Base-by-base conservation (phyloP, 2,797 vertebrate genomes). In the Mus caroli region DNA sequence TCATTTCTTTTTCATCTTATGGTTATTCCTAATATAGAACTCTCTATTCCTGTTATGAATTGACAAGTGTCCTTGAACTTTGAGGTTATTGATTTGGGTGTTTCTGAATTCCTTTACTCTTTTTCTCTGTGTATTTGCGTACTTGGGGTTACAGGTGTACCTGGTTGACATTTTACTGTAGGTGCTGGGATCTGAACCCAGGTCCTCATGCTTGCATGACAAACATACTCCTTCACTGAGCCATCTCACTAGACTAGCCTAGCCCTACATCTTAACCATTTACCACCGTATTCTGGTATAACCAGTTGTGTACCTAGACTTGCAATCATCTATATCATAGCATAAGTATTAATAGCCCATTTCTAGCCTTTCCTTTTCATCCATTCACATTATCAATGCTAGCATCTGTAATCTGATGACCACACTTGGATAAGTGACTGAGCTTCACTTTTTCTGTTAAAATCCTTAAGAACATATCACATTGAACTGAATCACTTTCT, bases 1-100 rank as follows among this genome's bases (percentile, higher is more conserved):
- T 76, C 52, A 80, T 90, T 95, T 76, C 19, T 64, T 87, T 69
- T 58, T 92, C 60, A 5, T 71, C 88, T 94, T 88, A 69, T 62
- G 40, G 78, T 84, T 64, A 3, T 40, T 95, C 11, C 40, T 94
- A 90, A 80, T 17, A 31, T 6, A 80, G 14, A 88, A 12, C 5
- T 67, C 60, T 43, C 54, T 82, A 40, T 83, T 79, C 20, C 50
- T 87, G 12, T 69, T 83, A 46, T 73, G 78, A 77, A 20, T 75
- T 1, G 19, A 85, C 24, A 73, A 4, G 19, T 56, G 46, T 17
- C 28, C 46, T 91, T 84, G n/a, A 90, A 79, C 73, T 94, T 88
- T 78, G 73, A 95, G 43, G 54, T 75, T 15, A 31, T 9, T 37
- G 26, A 73, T 85, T 50, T 52, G 20, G 82, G 62, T 93, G 24